Percentiles rank a stretch among this genome's conserved stretches.
phyloP scores from a whole-genome alignment of 2,113 vertebrate genomes.

The Syngnathus typhle region DNA sequence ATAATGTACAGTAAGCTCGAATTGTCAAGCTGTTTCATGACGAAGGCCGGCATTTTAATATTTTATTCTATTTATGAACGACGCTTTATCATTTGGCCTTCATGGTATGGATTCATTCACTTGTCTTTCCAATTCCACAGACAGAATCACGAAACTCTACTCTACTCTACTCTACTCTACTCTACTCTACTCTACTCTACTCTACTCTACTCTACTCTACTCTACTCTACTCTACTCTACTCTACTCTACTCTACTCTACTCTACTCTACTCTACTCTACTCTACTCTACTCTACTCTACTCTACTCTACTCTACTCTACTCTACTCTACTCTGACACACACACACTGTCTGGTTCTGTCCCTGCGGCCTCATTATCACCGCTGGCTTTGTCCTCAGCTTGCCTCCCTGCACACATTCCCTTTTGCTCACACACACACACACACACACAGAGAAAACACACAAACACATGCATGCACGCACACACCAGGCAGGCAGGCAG shows the following conservation, averaged over 20 bases:
- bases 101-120: constrained; percentile 27
- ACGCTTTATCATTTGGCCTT: constrained; percentile 23
- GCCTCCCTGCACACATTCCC: constrained; percentile 50
- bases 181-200: constrained; percentile 12
- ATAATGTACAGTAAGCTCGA: neutral
- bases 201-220: constrained; percentile 1
- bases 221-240: constrained; percentile 15
- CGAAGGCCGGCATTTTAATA: neutral
- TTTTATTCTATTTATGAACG: constrained; percentile 1
- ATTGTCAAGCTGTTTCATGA: neutral
- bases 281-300: constrained; percentile 23
- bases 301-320: neutral
- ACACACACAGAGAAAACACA: constrained; percentile 16
- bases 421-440: constrained; percentile 30
- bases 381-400: constrained; percentile 69
- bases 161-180: constrained; percentile 1
- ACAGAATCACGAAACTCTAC: constrained; percentile 33
- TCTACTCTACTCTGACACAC: constrained; percentile 25
- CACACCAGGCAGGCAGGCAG: constrained; percentile 35
- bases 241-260: constrained; percentile 23
- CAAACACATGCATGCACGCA: constrained; percentile 30
- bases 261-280: neutral
- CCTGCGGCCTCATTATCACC: constrained; percentile 72
- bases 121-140: constrained; percentile 23
- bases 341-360: constrained; percentile 65